These are phyloP conservation scores for Andricus quercusramuli DNA, from an alignment of 2,888 invertebrate genomes.

Conservation along the genomic window DNA sequence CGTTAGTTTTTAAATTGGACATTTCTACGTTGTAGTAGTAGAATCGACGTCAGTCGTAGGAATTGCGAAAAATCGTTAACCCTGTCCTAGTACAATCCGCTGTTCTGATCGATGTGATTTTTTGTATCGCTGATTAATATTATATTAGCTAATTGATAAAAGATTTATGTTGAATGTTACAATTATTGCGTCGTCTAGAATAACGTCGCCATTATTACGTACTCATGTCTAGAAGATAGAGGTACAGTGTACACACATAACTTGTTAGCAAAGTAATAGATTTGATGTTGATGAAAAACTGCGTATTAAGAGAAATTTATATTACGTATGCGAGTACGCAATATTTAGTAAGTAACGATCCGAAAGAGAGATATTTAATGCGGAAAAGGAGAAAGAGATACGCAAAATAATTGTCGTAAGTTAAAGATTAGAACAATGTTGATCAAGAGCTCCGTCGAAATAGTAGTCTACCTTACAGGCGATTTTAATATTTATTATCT, in stretches of 20 bases:
- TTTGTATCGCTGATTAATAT: slow-evolving; percentile 67
- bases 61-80: slow-evolving; percentile 36
- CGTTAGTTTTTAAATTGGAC: slow-evolving; percentile 14
- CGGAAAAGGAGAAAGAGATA: slow-evolving; percentile 20
- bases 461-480: not conserved
- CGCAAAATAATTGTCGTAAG: slow-evolving; percentile 60
- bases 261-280: slow-evolving; percentile 54
- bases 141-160: slow-evolving; percentile 57
- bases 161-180: slow-evolving; percentile 62
- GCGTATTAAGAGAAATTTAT: slow-evolving; percentile 55
- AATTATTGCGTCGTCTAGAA: slow-evolving; percentile 60
- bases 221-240: slow-evolving; percentile 59
- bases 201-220: slow-evolving; percentile 58
- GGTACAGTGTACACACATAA: slow-evolving; percentile 45
- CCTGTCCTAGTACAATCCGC: slow-evolving; percentile 55
- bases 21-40: slow-evolving; percentile 12
- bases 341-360: slow-evolving; percentile 30
- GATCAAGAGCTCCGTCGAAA: not conserved
- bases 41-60: slow-evolving; percentile 23
- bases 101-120: slow-evolving; percentile 69
- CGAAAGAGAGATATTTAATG: slow-evolving; percentile 36
- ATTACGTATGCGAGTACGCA: slow-evolving; percentile 46
- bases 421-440: slow-evolving; percentile 56
- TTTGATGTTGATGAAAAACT: slow-evolving; percentile 57
- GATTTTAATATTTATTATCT: not conserved